Evolutionary conservation across 2,888 invertebrate genomes (phyloP), one percentile per base, ranked within the genome.

Genomic region (Neocrepidodera transversa): DNA sequence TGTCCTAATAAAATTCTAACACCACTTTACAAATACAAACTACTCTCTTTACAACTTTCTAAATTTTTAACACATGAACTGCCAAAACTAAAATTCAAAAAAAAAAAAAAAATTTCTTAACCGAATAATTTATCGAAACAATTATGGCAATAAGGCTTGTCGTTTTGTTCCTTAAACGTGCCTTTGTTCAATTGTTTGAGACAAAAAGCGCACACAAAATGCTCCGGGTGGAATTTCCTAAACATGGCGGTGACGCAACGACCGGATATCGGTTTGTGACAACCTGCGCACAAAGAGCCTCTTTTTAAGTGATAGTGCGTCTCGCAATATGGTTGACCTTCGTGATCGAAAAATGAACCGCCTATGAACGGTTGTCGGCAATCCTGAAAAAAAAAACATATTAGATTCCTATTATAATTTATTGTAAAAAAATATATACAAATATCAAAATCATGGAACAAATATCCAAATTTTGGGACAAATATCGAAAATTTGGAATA

Each of bases 201-300:
- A 77, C 99, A 99, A 83, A 97, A 99, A n/a, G 97, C 96, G 83
- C 99, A 99, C 5, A 97, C 96, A 78, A 99, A 99, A 82, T 99
- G 98, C 79, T 99, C 98, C 0, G 98, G 98, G 81, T 99, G 99
- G 86, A 96, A 99, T 82, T 99, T 98, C 71, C 93, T 85, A 82
- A 95, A 97, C 97, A 99, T 97, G 66, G 98, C 98, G 0, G 98
- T 98, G 78, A 99, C 97, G 82, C 98, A 99, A 30, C 98, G 91
- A 56, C 95, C 95, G 50, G 94, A 93, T 73, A 99, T 97, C 11
- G 98, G 97, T 76, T 97, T 95, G 79, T 96, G 95, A 80, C 98
- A 99, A 63, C 95, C 95, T 63, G 96, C 96, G 81, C 99, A 99
- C 4, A 99, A 86, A 0, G 97, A 97, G 52, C 98, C 98, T 23